Evolutionary conservation across 2,113 vertebrate genomes (phyloP), one percentile per base, ranked within the genome.

Genomic region (Myiozetetes cayanensis): DNA sequence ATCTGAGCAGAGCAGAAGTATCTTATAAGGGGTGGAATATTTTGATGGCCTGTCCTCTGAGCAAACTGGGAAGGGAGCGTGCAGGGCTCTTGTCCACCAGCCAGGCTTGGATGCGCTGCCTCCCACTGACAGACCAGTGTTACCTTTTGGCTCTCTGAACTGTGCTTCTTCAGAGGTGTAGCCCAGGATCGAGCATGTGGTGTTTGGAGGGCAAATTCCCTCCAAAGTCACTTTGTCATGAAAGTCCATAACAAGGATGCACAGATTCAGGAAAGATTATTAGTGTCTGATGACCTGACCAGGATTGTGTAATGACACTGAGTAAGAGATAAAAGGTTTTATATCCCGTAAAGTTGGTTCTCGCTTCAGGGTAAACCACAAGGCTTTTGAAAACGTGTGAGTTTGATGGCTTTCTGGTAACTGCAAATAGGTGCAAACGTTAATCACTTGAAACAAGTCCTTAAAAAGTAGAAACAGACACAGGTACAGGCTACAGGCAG

Each of bases 281-380:
- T 89, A 63, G 67, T 52, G 62, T 83, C 63, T 79, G 77, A 37
- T 90, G 88, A 80, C 86, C 88, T 77, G 78, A 46, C 41, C 50
- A 81, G 67, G 65, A 72, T 55, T 93, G 78, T 93, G 47, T 95
- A 89, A 72, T 93, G 90, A 77, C 56, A 84, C 61, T 20, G 50
- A 63, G 20, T 33, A 75, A 86, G 58, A 80, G 46, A 78, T 31
- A 81, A 90, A 95, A 91, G 90, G 58, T 86, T 95, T 93, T 82
- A 44, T 95, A 58, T 87, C 53, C 80, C 59, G 58, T 79, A 92
- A 94, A 90, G 35, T 87, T 70, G 43, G 20, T 84, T 93, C 56
- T 94, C 0, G 2, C 87, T 96, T 93, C 47, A 55, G 46, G 78
- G 61, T 89, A 74, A 91, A 73, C 73, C 1, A 4, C 49, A 63